Evolutionary conservation across 2,113 vertebrate genomes (phyloP), one percentile per base, ranked within the genome.

Genomic region (Girardinichthys multiradiatus): DNA sequence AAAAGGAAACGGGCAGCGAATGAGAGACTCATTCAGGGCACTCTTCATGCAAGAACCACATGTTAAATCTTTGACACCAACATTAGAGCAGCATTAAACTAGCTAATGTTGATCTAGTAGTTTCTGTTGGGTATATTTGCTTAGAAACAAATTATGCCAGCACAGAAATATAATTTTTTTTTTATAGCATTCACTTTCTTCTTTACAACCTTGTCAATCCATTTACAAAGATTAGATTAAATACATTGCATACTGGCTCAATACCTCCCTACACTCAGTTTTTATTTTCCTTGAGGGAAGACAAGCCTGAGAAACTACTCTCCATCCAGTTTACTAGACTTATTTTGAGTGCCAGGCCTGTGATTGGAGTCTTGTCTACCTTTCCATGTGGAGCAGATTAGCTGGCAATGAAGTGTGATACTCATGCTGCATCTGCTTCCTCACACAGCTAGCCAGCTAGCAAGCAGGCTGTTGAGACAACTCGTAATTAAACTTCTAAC

Each of bases 401-500:
- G 27, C 83, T 77, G 80, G 60, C 48, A 19, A 80, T 83, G 76
- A 71, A 76, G 81, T 73, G 54, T 77, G 78, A 74, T 64, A 65
- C 78, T 83, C 75, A 68, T 62, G 85, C 58, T 66, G 76, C 70
- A 74, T 85, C 71, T 82, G 77, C 74, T 86, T 81, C 72, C 70
- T 91, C 80, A 79, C 78, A 72, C 73, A 74, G 68, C 68, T 74
- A 70, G 76, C 75, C 72, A 77, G 35, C 74, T 58, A 90, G 81
- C 68, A 78, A 69, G 74, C 57, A 80, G 80, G 76, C 70, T 67
- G 63, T 84, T 67, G 66, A 77, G 86, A 88, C 78, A 86, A 80
- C 76, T 89, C 76, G 62, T 93, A 93, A 94, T 93, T 93, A 91
- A 87, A 85, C 92, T 92, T 92, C 85, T 94, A 93, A 94, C 94